These are phyloP conservation scores for Bombus fervidus DNA, from an alignment of 1,140 invertebrate species.

Conservation along the genomic window DNA sequence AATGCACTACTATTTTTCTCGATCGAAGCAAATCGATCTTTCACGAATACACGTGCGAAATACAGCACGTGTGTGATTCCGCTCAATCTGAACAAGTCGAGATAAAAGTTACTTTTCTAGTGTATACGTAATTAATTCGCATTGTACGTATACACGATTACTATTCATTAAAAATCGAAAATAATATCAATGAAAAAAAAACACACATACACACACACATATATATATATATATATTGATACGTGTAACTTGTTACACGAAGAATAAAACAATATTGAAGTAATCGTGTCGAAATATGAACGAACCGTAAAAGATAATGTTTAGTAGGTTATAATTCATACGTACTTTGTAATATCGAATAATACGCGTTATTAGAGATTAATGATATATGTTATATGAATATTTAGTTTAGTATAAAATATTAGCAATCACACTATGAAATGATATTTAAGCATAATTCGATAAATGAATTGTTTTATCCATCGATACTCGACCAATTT, in stretches of 20 bases:
- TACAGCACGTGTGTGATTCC: neutral
- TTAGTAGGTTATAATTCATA: slow-evolving; percentile 16
- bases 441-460: slow-evolving; percentile 19
- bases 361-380: neutral
- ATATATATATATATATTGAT: neutral
- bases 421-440: slow-evolving; percentile 2
- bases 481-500: slow-evolving; percentile 58
- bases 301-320: slow-evolving; percentile 1
- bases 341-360: slow-evolving; percentile 20
- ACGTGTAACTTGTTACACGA: neutral
- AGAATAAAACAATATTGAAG: neutral
- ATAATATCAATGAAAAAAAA: neutral
- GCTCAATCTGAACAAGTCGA: slow-evolving; percentile 4
- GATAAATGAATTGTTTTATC: slow-evolving; percentile 35
- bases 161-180: neutral
- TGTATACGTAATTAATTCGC: neutral
- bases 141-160: neutral
- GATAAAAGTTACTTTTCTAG: neutral
- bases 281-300: neutral
- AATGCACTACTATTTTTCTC: neutral
- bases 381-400: neutral
- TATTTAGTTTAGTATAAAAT: slow-evolving; percentile 6
- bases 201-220: neutral
- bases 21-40: slow-evolving; percentile 1
- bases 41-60: neutral